These are phyloP conservation scores for Lycocerus yunnanus DNA, from an alignment of 2,888 invertebrate genomes.

Conservation along the genomic window DNA sequence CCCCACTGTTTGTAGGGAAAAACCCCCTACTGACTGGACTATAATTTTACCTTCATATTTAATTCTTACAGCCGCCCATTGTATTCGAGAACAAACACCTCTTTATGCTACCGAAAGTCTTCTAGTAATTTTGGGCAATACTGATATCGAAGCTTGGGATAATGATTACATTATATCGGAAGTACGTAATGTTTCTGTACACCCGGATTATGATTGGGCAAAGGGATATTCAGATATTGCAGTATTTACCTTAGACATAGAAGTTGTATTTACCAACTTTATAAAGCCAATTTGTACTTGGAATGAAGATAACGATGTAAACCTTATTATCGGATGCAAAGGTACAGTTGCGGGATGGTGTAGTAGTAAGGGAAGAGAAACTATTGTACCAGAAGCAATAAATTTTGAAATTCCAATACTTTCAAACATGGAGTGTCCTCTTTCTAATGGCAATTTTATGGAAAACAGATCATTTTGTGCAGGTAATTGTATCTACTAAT, in stretches of 20 bases:
- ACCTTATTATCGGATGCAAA: conserved; percentile 42
- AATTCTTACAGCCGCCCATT: conserved; percentile 48
- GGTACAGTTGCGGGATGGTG: conserved; percentile 67
- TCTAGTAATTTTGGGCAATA: conserved; percentile 45
- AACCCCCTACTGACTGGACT: neutral
- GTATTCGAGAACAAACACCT: conserved; percentile 42
- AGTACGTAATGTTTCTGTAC: conserved; percentile 58
- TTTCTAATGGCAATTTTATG: conserved; percentile 53
- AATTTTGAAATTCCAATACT: conserved; percentile 46
- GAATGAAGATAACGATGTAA: conserved; percentile 57
- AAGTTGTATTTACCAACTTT: conserved; percentile 58
- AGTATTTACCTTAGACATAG: conserved; percentile 59
- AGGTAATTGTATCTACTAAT: too few species aligned
- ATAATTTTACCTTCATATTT: neutral
- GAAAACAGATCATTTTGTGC: conserved; percentile 64
- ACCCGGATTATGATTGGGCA: conserved; percentile 62
- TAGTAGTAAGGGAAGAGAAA: conserved; percentile 55
- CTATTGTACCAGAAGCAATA: conserved; percentile 57
- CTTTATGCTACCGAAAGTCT: conserved; percentile 42
- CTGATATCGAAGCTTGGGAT: conserved; percentile 44
- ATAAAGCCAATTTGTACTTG: conserved; percentile 68
- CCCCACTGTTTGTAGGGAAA: too few species aligned
- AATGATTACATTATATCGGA: conserved; percentile 29
- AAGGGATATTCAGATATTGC: conserved; percentile 63
- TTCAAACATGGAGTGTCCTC: conserved; percentile 53